These are phyloP conservation scores for Brachyhypopomus gauderio DNA, from an alignment of 2,113 vertebrate species.

Conservation along the genomic window DNA sequence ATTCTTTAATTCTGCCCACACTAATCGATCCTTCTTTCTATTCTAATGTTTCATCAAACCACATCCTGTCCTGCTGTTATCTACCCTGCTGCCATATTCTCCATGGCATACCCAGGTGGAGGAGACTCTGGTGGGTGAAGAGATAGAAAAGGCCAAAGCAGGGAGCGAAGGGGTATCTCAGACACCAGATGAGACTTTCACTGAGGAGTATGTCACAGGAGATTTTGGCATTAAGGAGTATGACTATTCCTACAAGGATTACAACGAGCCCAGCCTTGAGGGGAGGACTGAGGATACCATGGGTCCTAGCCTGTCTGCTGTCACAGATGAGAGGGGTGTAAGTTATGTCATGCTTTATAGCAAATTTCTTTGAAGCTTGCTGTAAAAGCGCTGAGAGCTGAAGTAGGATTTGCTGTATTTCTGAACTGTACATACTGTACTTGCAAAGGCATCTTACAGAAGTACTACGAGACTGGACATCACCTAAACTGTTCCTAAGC, in stretches of 20 bases:
- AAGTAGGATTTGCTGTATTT: slow-evolving; percentile 55
- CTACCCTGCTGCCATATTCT: not conserved
- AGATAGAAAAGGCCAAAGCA: slow-evolving; percentile 65
- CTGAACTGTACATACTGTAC: slow-evolving; percentile 3
- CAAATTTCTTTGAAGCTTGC: slow-evolving; percentile 47
- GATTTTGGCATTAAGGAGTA: slow-evolving; percentile 79
- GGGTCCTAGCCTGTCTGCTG: slow-evolving; percentile 84
- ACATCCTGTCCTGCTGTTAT: not conserved
- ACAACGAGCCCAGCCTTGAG: slow-evolving; percentile 71
- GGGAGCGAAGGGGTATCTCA: slow-evolving; percentile 56
- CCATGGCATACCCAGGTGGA: slow-evolving; percentile 64
- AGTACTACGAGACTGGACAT: slow-evolving; percentile 2
- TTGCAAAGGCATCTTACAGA: slow-evolving; percentile 35
- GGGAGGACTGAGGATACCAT: slow-evolving; percentile 72
- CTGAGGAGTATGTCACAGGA: slow-evolving; percentile 78
- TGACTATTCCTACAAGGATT: slow-evolving; percentile 86
- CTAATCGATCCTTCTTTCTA: slow-evolving; percentile 2
- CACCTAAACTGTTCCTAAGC: not conserved
- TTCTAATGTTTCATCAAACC: slow-evolving; percentile 8
- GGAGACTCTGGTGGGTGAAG: slow-evolving; percentile 56
- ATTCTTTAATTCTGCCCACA: not conserved
- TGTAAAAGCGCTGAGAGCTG: slow-evolving; percentile 50
- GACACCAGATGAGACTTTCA: slow-evolving; percentile 65
- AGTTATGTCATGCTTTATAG: slow-evolving; percentile 70
- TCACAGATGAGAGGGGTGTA: slow-evolving; percentile 86